Evolutionary conservation across 1,140 invertebrate species (phyloP).

Genomic region (Formica selysi): DNA sequence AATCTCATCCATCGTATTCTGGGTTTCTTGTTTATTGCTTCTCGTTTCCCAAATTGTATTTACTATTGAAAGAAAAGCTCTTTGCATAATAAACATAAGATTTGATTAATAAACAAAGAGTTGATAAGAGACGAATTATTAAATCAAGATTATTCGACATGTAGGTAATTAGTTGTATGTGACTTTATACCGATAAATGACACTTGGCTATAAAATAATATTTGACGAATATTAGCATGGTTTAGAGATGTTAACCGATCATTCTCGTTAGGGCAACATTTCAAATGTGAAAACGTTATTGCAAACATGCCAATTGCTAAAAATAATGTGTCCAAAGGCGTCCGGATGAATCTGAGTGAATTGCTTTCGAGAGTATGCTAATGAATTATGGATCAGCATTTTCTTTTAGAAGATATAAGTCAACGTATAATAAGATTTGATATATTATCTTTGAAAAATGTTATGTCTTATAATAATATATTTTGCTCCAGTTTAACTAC

Average conservation of each 20-base stretch:
- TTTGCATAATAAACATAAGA: neutral
- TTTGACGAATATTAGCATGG: neutral
- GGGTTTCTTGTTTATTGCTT: neutral
- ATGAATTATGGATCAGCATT: slow-evolving; percentile 13
- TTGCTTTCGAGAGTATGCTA: neutral
- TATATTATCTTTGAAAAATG: slow-evolving; percentile 1
- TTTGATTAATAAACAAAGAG: neutral
- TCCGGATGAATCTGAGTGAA: neutral
- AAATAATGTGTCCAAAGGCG: slow-evolving; percentile 41
- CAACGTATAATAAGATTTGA: neutral
- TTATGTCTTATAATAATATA: neutral
- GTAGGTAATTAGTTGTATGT: neutral
- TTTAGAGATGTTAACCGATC: neutral
- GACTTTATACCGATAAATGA: neutral
- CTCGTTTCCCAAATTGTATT: neutral
- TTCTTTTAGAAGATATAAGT: neutral
- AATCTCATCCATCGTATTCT: neutral
- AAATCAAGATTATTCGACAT: neutral
- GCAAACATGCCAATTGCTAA: slow-evolving; percentile 42
- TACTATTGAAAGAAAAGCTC: neutral
- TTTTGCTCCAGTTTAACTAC: neutral
- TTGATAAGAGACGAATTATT: neutral
- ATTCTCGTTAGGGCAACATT: slow-evolving; percentile 30
- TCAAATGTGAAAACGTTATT: slow-evolving; percentile 48
- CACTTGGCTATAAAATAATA: neutral